Percentiles rank a stretch among this genome's conserved stretches.
These are phyloP conservation scores for Chlorodrepanis virens DNA, from an alignment of 2,113 vertebrate species.

Conservation along the genomic window DNA sequence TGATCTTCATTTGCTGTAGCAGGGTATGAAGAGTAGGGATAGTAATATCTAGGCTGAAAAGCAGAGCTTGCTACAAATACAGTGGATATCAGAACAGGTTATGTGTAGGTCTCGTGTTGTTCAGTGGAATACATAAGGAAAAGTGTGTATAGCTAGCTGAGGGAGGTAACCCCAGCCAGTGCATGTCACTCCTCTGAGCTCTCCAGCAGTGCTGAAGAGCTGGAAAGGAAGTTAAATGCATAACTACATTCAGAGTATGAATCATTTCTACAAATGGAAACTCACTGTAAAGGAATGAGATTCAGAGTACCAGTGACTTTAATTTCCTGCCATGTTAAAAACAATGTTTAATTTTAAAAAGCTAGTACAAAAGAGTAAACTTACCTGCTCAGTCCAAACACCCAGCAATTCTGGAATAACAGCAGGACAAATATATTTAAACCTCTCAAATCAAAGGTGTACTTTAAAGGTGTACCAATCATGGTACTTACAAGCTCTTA, in stretches of 20 bases:
- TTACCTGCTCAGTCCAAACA: background rate
- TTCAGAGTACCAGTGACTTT: background rate
- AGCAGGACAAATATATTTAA: background rate
- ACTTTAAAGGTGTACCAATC: background rate
- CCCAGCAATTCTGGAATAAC: background rate
- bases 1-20: background rate
- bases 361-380: background rate
- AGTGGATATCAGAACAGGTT: background rate
- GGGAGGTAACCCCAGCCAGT: background rate
- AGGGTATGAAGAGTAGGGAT: background rate
- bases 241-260: background rate
- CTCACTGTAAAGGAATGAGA: background rate
- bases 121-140: background rate
- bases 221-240: background rate
- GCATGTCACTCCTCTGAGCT: background rate
- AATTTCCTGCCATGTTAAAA: background rate
- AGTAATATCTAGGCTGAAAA: background rate
- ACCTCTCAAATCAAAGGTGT: background rate
- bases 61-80: background rate
- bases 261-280: background rate
- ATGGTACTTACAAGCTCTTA: background rate
- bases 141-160: background rate
- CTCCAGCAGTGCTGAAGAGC: background rate
- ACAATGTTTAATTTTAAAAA: background rate
- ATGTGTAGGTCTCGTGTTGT: background rate